Conservation (phyloP, 2,113 vertebrate genomes). For the Gymnorhina tibicen region DNA sequence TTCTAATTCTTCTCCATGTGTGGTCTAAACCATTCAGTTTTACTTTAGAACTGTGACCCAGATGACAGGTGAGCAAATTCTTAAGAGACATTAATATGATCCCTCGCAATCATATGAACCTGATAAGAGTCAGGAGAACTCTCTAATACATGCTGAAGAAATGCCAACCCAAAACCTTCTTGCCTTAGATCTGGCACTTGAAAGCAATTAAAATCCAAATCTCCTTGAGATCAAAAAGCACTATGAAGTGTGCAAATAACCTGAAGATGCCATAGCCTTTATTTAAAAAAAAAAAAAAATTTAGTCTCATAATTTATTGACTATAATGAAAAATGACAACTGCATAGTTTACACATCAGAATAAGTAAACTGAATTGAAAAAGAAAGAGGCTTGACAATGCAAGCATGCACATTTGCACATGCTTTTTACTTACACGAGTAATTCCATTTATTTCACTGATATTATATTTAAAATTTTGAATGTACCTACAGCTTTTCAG, state of each 20-base stretch:
- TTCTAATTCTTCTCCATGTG: neutral
- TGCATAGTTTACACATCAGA: neutral
- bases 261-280: neutral
- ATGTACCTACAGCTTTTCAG: neutral
- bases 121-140: neutral
- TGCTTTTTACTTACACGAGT: neutral
- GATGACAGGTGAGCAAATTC: neutral
- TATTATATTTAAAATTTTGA: neutral
- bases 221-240: neutral
- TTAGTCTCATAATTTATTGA: neutral
- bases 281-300: neutral
- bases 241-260: constrained; percentile 15
- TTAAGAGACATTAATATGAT: neutral
- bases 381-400: neutral
- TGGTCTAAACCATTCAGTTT: neutral
- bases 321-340: neutral
- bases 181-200: neutral
- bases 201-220: neutral
- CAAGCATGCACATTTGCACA: neutral
- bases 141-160: neutral
- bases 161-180: neutral
- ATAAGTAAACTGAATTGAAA: neutral
- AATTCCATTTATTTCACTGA: neutral
- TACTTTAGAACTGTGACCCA: neutral
- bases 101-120: neutral